Conservation (phyloP, 53 echinoderm and acorn worm genomes). For the Glandiceps talaboti region DNA sequence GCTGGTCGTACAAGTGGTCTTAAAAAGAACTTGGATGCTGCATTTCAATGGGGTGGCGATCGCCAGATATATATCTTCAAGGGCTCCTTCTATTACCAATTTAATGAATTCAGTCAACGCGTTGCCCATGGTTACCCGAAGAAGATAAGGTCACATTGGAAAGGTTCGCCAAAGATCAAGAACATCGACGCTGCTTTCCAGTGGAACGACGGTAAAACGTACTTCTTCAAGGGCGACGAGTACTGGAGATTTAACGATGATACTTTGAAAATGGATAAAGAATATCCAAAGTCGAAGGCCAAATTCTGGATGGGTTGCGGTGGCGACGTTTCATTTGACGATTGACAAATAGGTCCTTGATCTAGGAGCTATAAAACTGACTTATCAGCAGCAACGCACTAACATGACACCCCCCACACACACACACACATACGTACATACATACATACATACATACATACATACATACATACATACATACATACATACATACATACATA, state of each 20-base stretch:
- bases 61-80: slow-evolving; percentile 86
- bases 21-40: slow-evolving; percentile 55
- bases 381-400: neutral
- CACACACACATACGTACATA: too few relatives aligned
- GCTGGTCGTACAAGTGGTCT: slow-evolving; percentile 17
- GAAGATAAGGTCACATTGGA: slow-evolving; percentile 58
- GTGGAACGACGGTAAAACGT: slow-evolving; percentile 88
- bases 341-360: too few relatives aligned
- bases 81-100: slow-evolving; percentile 56
- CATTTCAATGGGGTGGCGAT: slow-evolving; percentile 86
- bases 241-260: slow-evolving; percentile 76
- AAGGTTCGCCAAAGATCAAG: slow-evolving; percentile 41
- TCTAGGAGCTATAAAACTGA: too few relatives aligned
- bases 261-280: slow-evolving; percentile 28
- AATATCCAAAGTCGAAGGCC: slow-evolving; percentile 54
- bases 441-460: neutral
- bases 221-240: slow-evolving; percentile 77
- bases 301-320: slow-evolving; percentile 74
- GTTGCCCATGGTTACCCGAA: slow-evolving; percentile 34
- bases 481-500: neutral
- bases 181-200: slow-evolving; percentile 61
- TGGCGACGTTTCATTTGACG: too few relatives aligned
- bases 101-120: slow-evolving; percentile 35
- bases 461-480: neutral
- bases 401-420: neutral